phyloP scores from a whole-genome alignment of 2,888 invertebrate genomes.

The Zygaena filipendulae region DNA sequence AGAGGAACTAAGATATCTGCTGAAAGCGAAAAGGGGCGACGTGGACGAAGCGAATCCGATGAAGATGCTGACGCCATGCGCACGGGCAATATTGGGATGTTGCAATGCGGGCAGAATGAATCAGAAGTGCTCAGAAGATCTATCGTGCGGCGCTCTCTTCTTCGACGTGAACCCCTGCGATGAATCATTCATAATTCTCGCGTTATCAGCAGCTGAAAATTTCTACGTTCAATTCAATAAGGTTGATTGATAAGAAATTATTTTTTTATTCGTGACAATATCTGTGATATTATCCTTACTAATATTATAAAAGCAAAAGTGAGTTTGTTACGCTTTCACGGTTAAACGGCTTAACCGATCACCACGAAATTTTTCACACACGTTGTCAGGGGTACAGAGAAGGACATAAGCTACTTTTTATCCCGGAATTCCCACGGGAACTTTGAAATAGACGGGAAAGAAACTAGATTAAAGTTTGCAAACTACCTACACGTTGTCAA shows the following conservation, averaged over 20 bases:
- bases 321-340: too few species aligned
- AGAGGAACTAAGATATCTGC: constrained; percentile 40
- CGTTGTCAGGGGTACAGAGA: too few species aligned
- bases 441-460: too few species aligned
- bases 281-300: too few species aligned
- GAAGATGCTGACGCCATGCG: constrained; percentile 68
- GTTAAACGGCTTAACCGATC: too few species aligned
- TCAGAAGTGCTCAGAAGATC: constrained; percentile 75
- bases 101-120: constrained; percentile 65
- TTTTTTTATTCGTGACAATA: too few species aligned
- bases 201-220: constrained; percentile 53
- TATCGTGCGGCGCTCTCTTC: constrained; percentile 78
- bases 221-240: constrained; percentile 42
- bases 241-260: constrained; percentile 14
- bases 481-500: too few species aligned
- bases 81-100: constrained; percentile 81
- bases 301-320: too few species aligned
- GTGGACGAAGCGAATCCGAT: constrained; percentile 15
- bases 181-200: constrained; percentile 66
- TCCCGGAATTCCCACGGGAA: too few species aligned
- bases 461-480: too few species aligned
- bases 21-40: constrained; percentile 28
- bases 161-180: constrained; percentile 83
- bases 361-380: too few species aligned
- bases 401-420: too few species aligned